Base-by-base conservation (phyloP, 2,888 invertebrate genomes). In the Fragum whitleyi region DNA sequence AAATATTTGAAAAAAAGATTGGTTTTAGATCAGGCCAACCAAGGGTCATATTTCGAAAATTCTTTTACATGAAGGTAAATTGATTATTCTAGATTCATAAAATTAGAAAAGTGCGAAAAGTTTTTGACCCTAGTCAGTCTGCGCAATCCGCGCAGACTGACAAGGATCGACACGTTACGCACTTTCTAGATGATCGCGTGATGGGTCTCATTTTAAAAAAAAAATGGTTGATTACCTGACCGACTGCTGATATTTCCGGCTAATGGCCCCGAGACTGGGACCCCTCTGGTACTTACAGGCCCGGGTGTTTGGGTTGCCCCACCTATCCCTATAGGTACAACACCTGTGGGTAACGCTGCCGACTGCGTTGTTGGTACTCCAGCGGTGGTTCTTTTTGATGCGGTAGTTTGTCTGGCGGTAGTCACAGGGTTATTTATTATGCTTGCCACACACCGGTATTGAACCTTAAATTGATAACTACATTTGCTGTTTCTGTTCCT, bases 351-450 rank as follows among this genome's bases (percentile, higher is more conserved):
- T 2, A 80, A 74, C 0, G 82, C 70, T 0, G 79, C 77, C 2
- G 80, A 67, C 16, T 79, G 83, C n/a, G 85, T 82, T 2, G 83
- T 71, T 0, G 85, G 79, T 1, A 79, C 79, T 3, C 77, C 65
- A 1, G 19, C 36, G 6, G 19, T 62, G 19, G 19, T 62, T 62
- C 71, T 74, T 74, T 36, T 77, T 71, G 21, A 71, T 77, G 47
- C 74, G 1, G 72, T 59, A 39, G 59, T 23, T n/a, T 47, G 47
- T 47, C 42, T 11, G 1, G 21, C 21, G 42, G 16, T 14, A 2
- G 65, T 65, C 26, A 65, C 65, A 2, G 28, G 47, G 47, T 47
- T 47, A 16, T 47, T 47, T 47, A 47, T 47, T 47, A 47, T 42
- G 21, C 42, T 65, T 16, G 47, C n/a, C 14, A 29, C 42, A 53